These are phyloP conservation scores for Cataglyphis rosenhaueri DNA, from an alignment of 2,888 invertebrate genomes.

Conservation along the genomic window DNA sequence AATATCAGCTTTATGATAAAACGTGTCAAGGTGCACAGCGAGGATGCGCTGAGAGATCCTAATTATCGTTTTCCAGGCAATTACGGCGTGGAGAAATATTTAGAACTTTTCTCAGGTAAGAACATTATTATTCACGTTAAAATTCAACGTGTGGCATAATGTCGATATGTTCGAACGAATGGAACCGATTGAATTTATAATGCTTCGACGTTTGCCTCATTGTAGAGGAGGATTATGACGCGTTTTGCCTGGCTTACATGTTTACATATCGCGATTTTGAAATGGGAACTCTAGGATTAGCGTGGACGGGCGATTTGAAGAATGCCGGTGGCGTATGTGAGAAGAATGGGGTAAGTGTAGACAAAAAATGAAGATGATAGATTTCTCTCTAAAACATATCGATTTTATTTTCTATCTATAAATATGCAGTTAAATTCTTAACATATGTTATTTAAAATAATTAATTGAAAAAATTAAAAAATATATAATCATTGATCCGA, in stretches of 20 bases:
- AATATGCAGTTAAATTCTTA: not conserved
- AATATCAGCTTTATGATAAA: slow-evolving; percentile 98
- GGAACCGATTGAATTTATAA: slow-evolving; percentile 22
- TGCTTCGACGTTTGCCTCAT: slow-evolving; percentile 50
- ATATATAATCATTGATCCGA: not conserved
- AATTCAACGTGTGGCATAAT: not conserved
- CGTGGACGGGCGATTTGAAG: slow-evolving; percentile 98
- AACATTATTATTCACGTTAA: slow-evolving; percentile 51
- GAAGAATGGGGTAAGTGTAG: slow-evolving; percentile 94
- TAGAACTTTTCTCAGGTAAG: slow-evolving; percentile 98
- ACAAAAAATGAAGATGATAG: not conserved
- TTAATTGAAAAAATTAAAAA: not conserved
- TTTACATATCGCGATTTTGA: slow-evolving; percentile 99
- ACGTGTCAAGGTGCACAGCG: slow-evolving; percentile 96
- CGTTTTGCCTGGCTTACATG: slow-evolving; percentile 99
- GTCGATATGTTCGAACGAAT: not conserved
- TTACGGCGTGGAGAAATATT: slow-evolving; percentile 99
- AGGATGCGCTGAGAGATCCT: slow-evolving; percentile 93
- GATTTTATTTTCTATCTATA: not conserved
- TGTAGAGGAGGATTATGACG: slow-evolving; percentile 98
- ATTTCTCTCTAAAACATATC: not conserved
- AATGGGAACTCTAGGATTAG: slow-evolving; percentile 97
- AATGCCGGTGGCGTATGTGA: slow-evolving; percentile 99
- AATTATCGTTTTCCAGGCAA: slow-evolving; percentile 96
- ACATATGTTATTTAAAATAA: not conserved